These are phyloP conservation scores for Drosophila neonasuta DNA, from an alignment of 2,888 invertebrate genomes.

Conservation along the genomic window DNA sequence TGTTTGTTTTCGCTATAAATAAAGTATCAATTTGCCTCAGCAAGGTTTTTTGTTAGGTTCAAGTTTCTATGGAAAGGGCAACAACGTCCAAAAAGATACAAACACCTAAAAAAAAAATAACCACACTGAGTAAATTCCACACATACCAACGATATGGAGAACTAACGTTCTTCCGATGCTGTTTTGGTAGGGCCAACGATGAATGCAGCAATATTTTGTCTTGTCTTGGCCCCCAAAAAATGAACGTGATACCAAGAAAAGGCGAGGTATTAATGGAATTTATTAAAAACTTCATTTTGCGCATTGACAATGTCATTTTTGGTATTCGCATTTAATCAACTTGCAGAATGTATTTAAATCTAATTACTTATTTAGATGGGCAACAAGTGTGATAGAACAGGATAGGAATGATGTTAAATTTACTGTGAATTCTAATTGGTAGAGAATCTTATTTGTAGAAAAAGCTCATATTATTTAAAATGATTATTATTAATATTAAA, in stretches of 20 bases:
- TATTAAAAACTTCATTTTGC: conserved; percentile 47
- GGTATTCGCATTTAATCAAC: conserved; percentile 16
- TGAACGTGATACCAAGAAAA: conserved; percentile 46
- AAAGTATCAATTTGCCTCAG: conserved; percentile 58
- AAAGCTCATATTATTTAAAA: too few relatives aligned
- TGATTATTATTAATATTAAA: too few relatives aligned
- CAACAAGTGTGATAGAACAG: not conserved
- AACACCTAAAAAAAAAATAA: not conserved
- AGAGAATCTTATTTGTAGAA: too few relatives aligned
- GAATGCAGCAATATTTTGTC: conserved; percentile 50
- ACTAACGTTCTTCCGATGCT: conserved; percentile 1
- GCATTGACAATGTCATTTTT: conserved; percentile 1
- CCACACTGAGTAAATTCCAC: conserved; percentile 55
- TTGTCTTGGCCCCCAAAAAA: conserved; percentile 47
- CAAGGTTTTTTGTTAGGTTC: conserved; percentile 32
- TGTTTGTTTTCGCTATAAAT: conserved; percentile 63
- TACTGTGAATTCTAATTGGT: too few relatives aligned
- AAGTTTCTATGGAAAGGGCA: conserved; percentile 66
- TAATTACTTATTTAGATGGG: conserved; percentile 6
- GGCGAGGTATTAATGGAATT: conserved; percentile 44
- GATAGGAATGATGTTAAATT: too few relatives aligned
- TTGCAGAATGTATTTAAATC: conserved; percentile 20
- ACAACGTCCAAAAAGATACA: conserved; percentile 12
- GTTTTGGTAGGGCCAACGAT: not conserved
- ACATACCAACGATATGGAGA: conserved; percentile 40